Evolutionary conservation across 1,140 invertebrate species (phyloP).

Genomic region (Notospermus geniculatus): DNA sequence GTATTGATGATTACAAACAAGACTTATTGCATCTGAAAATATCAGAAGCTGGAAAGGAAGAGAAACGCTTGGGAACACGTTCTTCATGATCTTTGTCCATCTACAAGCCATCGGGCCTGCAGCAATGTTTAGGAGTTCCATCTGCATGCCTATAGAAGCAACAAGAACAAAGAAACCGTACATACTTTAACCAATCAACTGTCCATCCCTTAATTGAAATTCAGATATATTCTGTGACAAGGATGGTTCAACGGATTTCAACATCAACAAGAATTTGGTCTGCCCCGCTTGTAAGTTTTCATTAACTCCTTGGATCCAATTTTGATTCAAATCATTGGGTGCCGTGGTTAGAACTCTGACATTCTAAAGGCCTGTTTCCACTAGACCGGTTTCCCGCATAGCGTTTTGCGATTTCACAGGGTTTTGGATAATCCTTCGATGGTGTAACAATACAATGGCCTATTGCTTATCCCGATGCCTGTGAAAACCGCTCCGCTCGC

Average conservation of each 20-base stretch:
- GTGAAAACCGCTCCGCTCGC: too few relatives aligned
- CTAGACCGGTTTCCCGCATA: too few relatives aligned
- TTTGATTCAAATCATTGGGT: background rate
- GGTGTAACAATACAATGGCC: too few relatives aligned
- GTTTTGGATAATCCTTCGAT: too few relatives aligned
- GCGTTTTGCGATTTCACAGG: too few relatives aligned
- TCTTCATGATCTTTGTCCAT: too few relatives aligned
- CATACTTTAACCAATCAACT: background rate
- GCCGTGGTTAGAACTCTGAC: background rate
- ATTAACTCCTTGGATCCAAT: background rate
- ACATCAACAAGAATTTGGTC: constrained; percentile 33
- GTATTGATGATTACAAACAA: background rate
- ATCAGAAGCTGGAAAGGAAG: background rate
- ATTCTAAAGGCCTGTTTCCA: background rate
- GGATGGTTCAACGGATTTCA: constrained; percentile 49
- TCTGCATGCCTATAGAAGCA: too few relatives aligned
- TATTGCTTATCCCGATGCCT: too few relatives aligned
- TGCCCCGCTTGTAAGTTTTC: constrained; percentile 49
- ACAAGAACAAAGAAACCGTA: background rate
- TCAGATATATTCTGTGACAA: constrained; percentile 52
- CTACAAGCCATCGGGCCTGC: too few relatives aligned
- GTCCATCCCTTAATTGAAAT: background rate
- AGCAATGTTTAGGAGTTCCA: too few relatives aligned
- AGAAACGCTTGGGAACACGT: too few relatives aligned
- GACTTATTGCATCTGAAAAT: constrained; percentile 4